Percentiles rank a stretch among this genome's conserved stretches.
These are phyloP conservation scores for Mormyrops attenuatus DNA, from an alignment of 2,797 vertebrate species.

Conservation along the genomic window DNA sequence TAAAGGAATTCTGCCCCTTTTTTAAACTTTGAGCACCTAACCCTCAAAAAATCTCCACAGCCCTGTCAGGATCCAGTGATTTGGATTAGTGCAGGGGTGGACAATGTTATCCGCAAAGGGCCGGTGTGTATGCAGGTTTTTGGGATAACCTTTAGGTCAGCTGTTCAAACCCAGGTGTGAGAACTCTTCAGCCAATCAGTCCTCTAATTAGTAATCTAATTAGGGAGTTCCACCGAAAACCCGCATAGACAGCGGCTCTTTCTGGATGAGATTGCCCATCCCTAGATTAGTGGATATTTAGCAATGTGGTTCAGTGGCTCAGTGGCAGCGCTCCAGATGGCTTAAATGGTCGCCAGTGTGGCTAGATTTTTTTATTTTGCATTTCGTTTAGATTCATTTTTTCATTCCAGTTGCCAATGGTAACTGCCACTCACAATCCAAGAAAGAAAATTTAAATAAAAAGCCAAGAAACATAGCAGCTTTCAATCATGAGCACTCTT, in stretches of 20 bases:
- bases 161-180: neutral
- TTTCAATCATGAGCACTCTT: neutral
- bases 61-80: neutral
- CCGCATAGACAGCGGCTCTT: neutral
- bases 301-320: neutral
- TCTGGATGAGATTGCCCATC: neutral
- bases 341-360: neutral
- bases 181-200: neutral
- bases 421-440: neutral
- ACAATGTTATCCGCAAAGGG: neutral
- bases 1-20: neutral
- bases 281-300: neutral
- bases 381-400: neutral
- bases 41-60: neutral
- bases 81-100: neutral
- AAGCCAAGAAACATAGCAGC: neutral
- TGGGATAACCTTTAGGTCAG: neutral
- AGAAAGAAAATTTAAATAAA: neutral
- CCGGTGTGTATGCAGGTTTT: neutral
- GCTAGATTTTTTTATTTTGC: neutral
- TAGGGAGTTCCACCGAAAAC: neutral
- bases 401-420: neutral
- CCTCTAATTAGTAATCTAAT: neutral
- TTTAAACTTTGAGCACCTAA: neutral
- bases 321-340: neutral